Conservation (phyloP, 1,140 invertebrate species). For the Zaprionus camerounensis region DNA sequence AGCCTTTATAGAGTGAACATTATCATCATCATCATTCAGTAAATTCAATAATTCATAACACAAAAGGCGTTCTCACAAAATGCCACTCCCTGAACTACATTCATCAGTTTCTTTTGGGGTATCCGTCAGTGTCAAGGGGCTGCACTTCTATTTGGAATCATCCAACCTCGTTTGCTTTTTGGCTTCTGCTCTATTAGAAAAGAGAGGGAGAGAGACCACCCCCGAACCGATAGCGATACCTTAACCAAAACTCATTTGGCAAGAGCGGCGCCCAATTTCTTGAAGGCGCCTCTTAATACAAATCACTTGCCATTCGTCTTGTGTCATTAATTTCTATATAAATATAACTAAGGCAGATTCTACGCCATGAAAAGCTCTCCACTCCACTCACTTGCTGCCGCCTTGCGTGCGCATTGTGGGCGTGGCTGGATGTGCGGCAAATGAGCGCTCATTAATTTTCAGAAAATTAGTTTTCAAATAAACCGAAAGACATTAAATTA, state of each 20-base stretch:
- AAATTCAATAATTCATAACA: constrained; percentile 53
- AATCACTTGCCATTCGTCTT: constrained; percentile 75
- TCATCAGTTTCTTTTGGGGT: constrained; percentile 27
- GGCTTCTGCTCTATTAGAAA: constrained; percentile 31
- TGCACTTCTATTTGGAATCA: constrained; percentile 48
- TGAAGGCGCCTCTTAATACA: constrained; percentile 65
- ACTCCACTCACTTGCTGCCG: constrained; percentile 14
- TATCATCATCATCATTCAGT: constrained; percentile 43
- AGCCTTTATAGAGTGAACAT: constrained; percentile 12
- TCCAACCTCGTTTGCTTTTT: constrained; percentile 5
- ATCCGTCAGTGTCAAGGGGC: constrained; percentile 21
- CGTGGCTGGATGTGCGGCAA: constrained; percentile 64
- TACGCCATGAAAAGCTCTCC: constrained; percentile 40
- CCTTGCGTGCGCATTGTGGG: constrained; percentile 69
- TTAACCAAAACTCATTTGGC: constrained; percentile 57
- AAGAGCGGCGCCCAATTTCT: constrained; percentile 61
- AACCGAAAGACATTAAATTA: constrained; percentile 71
- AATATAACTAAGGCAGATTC: constrained; percentile 66
- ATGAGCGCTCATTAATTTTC: constrained; percentile 78
- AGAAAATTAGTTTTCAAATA: constrained; percentile 73
- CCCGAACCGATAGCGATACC: constrained; percentile 16
- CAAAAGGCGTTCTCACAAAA: constrained; percentile 29
- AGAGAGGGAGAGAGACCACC: constrained; percentile 18
- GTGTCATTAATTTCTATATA: constrained; percentile 79
- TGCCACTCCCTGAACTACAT: constrained; percentile 51